Percentiles rank a stretch among this genome's conserved stretches.
Evolutionary conservation across 2,113 vertebrate species (phyloP).

Genomic region (Hystrix brachyura): DNA sequence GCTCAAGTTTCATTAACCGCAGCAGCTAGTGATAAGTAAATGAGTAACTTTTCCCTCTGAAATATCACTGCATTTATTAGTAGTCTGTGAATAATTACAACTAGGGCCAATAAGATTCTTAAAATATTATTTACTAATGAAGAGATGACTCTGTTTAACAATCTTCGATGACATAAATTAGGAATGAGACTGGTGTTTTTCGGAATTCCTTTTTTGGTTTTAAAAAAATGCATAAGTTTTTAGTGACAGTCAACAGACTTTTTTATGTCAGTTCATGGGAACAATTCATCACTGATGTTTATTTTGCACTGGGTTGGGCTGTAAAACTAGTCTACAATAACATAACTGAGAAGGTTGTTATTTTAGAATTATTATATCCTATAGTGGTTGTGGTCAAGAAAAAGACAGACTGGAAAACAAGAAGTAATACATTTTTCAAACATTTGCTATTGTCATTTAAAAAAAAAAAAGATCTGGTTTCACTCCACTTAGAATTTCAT

Average conservation of each 20-base stretch:
- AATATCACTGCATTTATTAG: constrained; percentile 38
- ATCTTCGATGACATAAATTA: constrained; percentile 58
- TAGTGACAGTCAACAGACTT: constrained; percentile 39
- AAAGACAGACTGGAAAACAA: constrained; percentile 70
- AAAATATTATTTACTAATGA: constrained; percentile 61
- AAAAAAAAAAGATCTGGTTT: constrained; percentile 44
- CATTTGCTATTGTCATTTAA: constrained; percentile 61
- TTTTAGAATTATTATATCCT: constrained; percentile 79
- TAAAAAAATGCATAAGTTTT: constrained; percentile 51
- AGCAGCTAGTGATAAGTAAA: background rate
- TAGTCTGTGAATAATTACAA: constrained; percentile 52
- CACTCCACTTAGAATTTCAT: constrained; percentile 55
- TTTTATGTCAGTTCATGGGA: constrained; percentile 70
- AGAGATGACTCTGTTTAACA: constrained; percentile 34
- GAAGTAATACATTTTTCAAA: constrained; percentile 67
- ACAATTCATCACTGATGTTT: constrained; percentile 79
- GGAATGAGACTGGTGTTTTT: constrained; percentile 46
- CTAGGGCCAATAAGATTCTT: background rate
- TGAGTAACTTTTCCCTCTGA: constrained; percentile 49
- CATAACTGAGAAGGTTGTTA: constrained; percentile 73
- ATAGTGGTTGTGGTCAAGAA: constrained; percentile 72
- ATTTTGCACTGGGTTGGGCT: constrained; percentile 75
- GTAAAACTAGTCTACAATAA: constrained; percentile 74
- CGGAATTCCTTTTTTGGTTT: constrained; percentile 34
- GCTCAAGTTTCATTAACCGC: constrained; percentile 42